phyloP scores from a whole-genome alignment of 1,140 invertebrate species.

The Meloidogyne floridensis region DNA sequence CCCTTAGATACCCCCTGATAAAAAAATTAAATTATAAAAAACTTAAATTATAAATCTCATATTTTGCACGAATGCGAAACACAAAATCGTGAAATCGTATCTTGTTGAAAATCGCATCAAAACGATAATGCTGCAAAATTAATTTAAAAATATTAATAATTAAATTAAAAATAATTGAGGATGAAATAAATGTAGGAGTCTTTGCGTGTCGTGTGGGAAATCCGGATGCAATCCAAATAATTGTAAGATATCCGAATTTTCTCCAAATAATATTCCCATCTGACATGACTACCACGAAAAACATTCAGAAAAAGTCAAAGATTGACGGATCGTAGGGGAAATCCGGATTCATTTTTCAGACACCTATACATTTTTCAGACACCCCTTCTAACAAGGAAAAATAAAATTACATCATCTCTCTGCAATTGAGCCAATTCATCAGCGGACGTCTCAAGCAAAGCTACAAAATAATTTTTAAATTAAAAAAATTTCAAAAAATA shows the following conservation, averaged over 20 bases:
- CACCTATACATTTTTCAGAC: no score
- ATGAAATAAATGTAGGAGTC: no score
- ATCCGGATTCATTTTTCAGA: no score
- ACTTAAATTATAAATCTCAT: constrained; percentile 47
- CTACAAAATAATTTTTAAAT: constrained; percentile 69
- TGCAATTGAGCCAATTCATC: constrained; percentile 73
- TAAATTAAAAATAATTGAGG: not conserved
- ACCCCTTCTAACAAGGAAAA: not conserved
- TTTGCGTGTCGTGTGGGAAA: no score
- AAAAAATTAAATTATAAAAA: constrained; percentile 1
- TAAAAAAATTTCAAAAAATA: not conserved
- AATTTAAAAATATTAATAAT: not conserved
- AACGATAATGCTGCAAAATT: constrained; percentile 1
- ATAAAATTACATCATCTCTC: constrained; percentile 69
- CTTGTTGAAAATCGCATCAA: constrained; percentile 25
- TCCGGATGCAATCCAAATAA: no score
- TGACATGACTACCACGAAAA: no score
- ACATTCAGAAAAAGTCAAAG: no score
- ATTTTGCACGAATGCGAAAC: constrained; percentile 35
- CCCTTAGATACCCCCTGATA: no score
- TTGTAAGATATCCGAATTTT: no score
- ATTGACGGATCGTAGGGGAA: no score
- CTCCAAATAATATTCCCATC: no score
- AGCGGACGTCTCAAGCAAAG: constrained; percentile 76
- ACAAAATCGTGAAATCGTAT: constrained; percentile 35